phyloP scores from a whole-genome alignment of 2,797 vertebrate genomes.

The Sciaenops ocellatus region DNA sequence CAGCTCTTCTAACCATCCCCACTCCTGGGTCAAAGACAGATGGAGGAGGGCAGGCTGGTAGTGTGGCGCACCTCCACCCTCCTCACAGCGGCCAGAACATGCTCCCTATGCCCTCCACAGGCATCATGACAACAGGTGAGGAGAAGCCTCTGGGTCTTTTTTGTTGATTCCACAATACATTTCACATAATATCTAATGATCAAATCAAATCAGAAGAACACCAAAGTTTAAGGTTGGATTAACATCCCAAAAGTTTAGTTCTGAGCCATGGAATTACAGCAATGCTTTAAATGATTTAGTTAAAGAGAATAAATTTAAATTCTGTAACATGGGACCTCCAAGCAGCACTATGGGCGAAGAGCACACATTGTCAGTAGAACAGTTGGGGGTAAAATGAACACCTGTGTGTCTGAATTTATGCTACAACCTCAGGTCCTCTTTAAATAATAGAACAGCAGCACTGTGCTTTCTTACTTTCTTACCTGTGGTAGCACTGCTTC shows the following conservation, averaged over 20 bases:
- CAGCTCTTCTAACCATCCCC: slow-evolving; percentile 93
- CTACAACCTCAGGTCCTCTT: slow-evolving; percentile 36
- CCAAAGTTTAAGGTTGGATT: not conserved
- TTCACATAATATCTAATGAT: slow-evolving; percentile 10
- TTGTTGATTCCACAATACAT: not conserved
- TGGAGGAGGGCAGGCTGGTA: slow-evolving; percentile 72
- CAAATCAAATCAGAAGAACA: slow-evolving; percentile 7
- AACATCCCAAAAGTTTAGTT: not conserved
- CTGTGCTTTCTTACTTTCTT: not conserved
- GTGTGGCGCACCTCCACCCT: slow-evolving; percentile 87
- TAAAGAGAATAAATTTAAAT: slow-evolving; percentile 13
- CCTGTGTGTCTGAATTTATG: slow-evolving; percentile 21
- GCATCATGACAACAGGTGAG: slow-evolving; percentile 97
- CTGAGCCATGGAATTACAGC: slow-evolving; percentile 13
- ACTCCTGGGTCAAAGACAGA: slow-evolving; percentile 89
- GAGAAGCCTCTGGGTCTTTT: slow-evolving; percentile 10
- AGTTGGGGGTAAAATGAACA: slow-evolving; percentile 29
- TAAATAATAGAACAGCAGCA: slow-evolving; percentile 10
- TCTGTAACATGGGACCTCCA: not conserved
- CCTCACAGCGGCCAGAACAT: slow-evolving; percentile 96
- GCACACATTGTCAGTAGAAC: slow-evolving; percentile 24
- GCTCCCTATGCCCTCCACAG: slow-evolving; percentile 94
- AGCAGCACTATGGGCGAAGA: not conserved
- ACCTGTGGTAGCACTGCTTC: not conserved
- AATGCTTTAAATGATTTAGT: slow-evolving; percentile 29